Conservation (phyloP, 2,888 invertebrate genomes). For the Fragum whitleyi region DNA sequence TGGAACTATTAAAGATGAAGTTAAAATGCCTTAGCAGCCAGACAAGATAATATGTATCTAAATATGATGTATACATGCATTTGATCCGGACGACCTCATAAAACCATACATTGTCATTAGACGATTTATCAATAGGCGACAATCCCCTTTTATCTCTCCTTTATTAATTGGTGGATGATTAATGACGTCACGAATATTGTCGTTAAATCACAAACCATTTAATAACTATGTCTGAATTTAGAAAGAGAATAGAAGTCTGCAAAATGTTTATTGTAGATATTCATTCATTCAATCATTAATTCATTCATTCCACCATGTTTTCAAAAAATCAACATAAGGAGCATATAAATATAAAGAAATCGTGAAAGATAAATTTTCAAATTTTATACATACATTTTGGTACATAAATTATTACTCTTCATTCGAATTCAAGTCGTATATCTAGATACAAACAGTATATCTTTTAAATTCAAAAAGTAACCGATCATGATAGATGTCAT, state of each 20-base stretch:
- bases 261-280: no score
- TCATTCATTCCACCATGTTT: no score
- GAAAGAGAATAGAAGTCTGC: no score
- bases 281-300: no score
- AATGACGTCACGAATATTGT: conserved; percentile 10
- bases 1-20: not conserved
- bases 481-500: not conserved
- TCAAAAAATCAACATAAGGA: no score
- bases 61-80: not conserved
- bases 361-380: not conserved
- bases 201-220: conserved; percentile 4
- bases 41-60: not conserved
- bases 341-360: not conserved
- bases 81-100: not conserved
- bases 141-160: conserved; percentile 2
- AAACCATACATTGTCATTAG: conserved; percentile 9
- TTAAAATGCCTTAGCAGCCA: not conserved
- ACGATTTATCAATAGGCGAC: not conserved
- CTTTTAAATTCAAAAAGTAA: not conserved
- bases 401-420: no score
- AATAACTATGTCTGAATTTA: no score
- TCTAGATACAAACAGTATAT: not conserved
- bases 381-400: not conserved
- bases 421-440: no score
- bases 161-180: conserved; percentile 11